These are phyloP conservation scores for Tetrax tetrax DNA, from an alignment of 2,113 vertebrate genomes.

Conservation along the genomic window DNA sequence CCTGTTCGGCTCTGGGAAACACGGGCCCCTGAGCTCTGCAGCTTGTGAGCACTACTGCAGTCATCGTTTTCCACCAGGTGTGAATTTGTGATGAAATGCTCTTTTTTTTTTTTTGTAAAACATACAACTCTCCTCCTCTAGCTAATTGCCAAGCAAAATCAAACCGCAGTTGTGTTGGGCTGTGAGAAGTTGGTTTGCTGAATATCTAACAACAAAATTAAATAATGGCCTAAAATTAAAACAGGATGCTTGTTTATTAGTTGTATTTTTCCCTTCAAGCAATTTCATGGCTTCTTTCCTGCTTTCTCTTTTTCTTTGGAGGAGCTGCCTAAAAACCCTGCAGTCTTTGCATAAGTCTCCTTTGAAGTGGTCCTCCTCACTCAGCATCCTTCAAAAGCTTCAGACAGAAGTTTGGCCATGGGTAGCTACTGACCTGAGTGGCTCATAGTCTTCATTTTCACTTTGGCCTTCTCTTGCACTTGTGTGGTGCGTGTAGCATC, in stretches of 20 bases:
- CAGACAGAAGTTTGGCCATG: background rate
- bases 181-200: background rate
- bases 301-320: background rate
- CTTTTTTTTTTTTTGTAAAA: background rate
- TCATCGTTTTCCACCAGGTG: background rate
- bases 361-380: background rate
- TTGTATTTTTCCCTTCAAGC: background rate
- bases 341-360: background rate
- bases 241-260: background rate
- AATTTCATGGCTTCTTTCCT: background rate
- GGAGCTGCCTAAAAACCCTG: background rate
- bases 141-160: background rate
- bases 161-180: fast-evolving
- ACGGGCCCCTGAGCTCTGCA: background rate
- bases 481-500: fast-evolving
- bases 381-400: background rate
- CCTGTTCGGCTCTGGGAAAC: background rate
- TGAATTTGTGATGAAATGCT: background rate
- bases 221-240: background rate
- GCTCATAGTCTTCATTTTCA: background rate
- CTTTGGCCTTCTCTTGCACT: background rate
- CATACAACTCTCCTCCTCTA: background rate
- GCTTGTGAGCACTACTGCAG: background rate
- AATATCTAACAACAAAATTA: background rate
- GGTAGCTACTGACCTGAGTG: background rate